Evolutionary conservation across 2,797 vertebrate species (phyloP).

Genomic region (Lutjanus campechanus): DNA sequence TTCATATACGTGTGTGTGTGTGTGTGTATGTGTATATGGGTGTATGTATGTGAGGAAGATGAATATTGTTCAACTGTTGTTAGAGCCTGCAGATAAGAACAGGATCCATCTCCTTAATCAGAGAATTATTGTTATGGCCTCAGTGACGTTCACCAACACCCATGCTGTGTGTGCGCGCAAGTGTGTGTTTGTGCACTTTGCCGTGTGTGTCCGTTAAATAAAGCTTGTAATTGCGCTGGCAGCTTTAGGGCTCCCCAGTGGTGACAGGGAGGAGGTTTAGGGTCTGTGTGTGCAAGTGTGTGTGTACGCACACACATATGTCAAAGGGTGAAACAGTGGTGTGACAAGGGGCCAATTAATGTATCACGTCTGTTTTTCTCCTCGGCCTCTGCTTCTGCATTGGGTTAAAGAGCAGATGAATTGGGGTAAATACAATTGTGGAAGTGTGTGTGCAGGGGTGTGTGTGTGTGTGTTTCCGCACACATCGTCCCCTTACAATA

Average conservation of each 20-base stretch:
- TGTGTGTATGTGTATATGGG: not conserved
- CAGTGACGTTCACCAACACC: conserved; percentile 40
- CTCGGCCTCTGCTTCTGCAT: conserved; percentile 78
- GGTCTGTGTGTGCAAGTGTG: conserved; percentile 11
- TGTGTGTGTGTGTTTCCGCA: not conserved
- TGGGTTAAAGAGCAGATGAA: conserved; percentile 94
- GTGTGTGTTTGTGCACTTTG: conserved; percentile 19
- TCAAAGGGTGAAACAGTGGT: conserved; percentile 63
- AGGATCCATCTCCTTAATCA: conserved; percentile 69
- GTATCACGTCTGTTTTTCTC: conserved; percentile 67
- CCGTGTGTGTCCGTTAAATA: conserved; percentile 65
- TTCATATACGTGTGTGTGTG: not conserved
- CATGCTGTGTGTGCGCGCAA: conserved; percentile 3
- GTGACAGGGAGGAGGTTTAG: conserved; percentile 38
- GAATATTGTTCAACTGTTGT: conserved; percentile 36
- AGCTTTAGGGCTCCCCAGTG: conserved; percentile 71
- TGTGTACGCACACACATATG: not conserved
- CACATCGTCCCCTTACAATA: conserved; percentile 79
- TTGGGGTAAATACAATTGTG: conserved; percentile 89
- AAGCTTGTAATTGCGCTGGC: conserved; percentile 74
- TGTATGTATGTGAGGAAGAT: not conserved
- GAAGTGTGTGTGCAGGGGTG: conserved; percentile 73
- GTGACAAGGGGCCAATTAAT: conserved; percentile 75
- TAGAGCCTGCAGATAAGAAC: conserved; percentile 66
- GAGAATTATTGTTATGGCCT: conserved; percentile 72